Evolutionary conservation across 2,113 vertebrate species (phyloP), one percentile per base, ranked within the genome.

Genomic region (Forbesichthys agassizii): DNA sequence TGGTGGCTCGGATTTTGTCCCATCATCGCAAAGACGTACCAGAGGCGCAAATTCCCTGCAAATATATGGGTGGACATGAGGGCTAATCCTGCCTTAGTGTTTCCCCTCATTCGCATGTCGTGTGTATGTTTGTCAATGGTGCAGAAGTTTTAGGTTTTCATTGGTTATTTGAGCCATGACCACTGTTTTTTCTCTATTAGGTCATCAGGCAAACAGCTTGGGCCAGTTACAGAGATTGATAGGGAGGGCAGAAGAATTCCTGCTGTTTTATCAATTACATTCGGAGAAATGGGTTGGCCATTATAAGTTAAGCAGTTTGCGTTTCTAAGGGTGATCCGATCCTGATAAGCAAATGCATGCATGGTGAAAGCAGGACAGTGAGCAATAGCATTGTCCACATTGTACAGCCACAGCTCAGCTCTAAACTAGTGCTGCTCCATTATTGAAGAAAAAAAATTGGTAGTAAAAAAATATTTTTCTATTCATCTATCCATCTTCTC

Each of bases 1-100:
- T 77, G 64, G 84, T 82, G 88, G 84, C 80, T 81, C 64, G 62
- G 79, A 86, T 83, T 89, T 89, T 80, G 82, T 84, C 76, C 27
- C 83, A 71, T 84, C 72, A 78, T 90, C 81, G 11, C 89, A 88
- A 83, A 83, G 82, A 82, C 78, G 84, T 69, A 85, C 82, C 83
- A 84, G 71, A 81, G 83, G 73, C 86, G 83, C 82, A 68, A 71
- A 68, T 67, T 78, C 77, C 74, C 64, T 64, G 84, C 75, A 71
- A 88, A 81, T 88, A 71, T 75, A 82, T 65, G 68, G 64, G 62
- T 73, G 59, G 67, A 78, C 80, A 68, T 66, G 81, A 83, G 83
- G 54, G 71, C 76, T 77, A 81, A 74, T 75, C 61, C 68, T 62
- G 52, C 52, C 9, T 59, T 58, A 65, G 11, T 27, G 63, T 48